Conservation (phyloP, 2,113 vertebrate genomes). For the Lamprotornis superbus region DNA sequence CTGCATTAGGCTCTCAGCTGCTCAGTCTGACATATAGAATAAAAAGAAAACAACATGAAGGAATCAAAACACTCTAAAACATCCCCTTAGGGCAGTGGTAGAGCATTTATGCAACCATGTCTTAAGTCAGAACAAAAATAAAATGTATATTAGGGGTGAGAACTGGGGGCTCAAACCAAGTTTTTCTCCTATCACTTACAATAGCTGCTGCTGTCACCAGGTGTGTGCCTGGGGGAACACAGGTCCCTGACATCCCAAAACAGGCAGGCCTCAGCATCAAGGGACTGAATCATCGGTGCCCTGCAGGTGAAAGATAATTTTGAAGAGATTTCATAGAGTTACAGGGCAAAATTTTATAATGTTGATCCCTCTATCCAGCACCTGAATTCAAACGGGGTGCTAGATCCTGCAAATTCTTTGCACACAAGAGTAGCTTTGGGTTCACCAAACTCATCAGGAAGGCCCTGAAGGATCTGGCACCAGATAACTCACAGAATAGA, state of each 20-base stretch:
- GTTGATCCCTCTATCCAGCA: background rate
- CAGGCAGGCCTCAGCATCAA: background rate
- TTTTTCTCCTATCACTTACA: background rate
- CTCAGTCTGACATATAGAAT: background rate
- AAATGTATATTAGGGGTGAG: constrained; percentile 25
- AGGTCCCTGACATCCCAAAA: background rate
- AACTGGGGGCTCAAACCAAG: background rate
- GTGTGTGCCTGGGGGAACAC: background rate
- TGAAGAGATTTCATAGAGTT: background rate
- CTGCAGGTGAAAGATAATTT: background rate
- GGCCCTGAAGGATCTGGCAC: background rate
- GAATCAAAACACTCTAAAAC: constrained; percentile 20
- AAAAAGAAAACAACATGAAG: constrained; percentile 31
- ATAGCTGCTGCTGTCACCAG: background rate
- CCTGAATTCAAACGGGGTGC: background rate
- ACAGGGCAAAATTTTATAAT: background rate
- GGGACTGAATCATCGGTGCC: background rate
- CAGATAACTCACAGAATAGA: background rate
- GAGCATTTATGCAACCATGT: constrained; percentile 22
- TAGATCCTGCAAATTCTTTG: background rate
- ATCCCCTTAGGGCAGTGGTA: constrained; percentile 5
- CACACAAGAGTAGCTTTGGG: background rate
- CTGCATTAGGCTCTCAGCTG: background rate
- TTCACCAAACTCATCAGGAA: background rate
- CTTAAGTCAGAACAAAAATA: constrained; percentile 32